Base-by-base conservation (phyloP, 92 coral and sea anemone species). In the Paragorgia papillata region DNA sequence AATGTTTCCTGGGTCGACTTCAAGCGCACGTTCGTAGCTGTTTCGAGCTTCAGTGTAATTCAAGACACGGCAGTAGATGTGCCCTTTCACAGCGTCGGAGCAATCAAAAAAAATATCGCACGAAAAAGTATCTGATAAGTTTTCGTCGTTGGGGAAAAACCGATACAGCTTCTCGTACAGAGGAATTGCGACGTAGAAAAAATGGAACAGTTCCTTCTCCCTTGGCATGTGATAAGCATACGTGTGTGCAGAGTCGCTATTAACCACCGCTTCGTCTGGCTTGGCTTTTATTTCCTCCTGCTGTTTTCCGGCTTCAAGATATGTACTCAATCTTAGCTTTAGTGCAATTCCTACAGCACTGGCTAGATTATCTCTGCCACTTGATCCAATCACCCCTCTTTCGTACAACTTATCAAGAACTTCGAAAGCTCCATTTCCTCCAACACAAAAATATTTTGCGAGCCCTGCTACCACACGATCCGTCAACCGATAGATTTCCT, bases 401-500 rank as follows among this genome's bases (percentile, higher is more conserved):
- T 24, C 9, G 57, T 3, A 24, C 74, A 67, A 35, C 27, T 67
- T 57, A 29, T 39, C 73, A 9, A 65, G 73, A 8, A 65, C 24
- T 18, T 65, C 75, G n/a, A 68, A 68, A 13, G 59, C 59, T 17
- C 75, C 75, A 44, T 21, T 68, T 17, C 15, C 58, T 1, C 48
- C 24, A 2, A 68, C 41, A 1, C 37, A 8, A 46, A 17, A 68
- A 68, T 59, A 48, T 30, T 44, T 68, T 22, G 59, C 75, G 0
- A 68, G 40, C 15, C 32, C 75, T 12, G 75, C 20, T 4, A 48
- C 1, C n/a, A 68, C 75, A 27, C 75, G 75, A 33, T 68, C 75
- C 3, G 75, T 46, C 37, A 68, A 68, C 19, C 75, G 75, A 48
- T 68, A 68, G 26, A 67, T 67, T 46, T 67, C 74, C 33, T 67